A percentile compares a stretch with the other conserved stretches of the same genome.
Evolutionary conservation across 2,113 vertebrate genomes (phyloP).

Genomic region (Crotalus tigris): DNA sequence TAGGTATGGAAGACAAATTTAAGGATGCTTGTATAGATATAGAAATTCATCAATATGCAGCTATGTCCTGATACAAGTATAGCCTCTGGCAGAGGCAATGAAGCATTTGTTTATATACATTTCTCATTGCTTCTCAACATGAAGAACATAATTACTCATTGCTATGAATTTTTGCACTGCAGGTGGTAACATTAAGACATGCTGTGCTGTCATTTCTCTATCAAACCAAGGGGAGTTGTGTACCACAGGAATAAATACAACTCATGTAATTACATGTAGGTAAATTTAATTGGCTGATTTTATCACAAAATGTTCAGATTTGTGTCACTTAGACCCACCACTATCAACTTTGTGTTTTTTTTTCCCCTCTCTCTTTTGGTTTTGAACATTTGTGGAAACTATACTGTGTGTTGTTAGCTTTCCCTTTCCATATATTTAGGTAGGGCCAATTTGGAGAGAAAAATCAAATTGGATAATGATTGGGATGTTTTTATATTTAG

Average conservation of each 20-base stretch:
- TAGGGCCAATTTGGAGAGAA: not conserved
- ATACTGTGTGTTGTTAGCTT: not conserved
- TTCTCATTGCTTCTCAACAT: not conserved
- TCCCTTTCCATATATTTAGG: not conserved
- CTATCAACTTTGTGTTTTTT: not conserved
- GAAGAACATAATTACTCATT: slow-evolving; percentile 15
- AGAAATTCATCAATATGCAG: slow-evolving; percentile 16
- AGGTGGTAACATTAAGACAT: slow-evolving; percentile 25
- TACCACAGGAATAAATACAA: slow-evolving; percentile 9
- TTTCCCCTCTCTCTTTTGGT: fast-evolving
- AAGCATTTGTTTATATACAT: slow-evolving; percentile 19
- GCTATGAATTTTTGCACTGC: slow-evolving; percentile 10
- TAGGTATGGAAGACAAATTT: slow-evolving; percentile 32
- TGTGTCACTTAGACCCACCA: not conserved
- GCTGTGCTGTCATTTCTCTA: slow-evolving; percentile 15
- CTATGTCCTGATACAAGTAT: slow-evolving; percentile 25
- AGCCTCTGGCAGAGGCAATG: slow-evolving; percentile 11
- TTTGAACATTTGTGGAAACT: not conserved
- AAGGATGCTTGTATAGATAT: not conserved
- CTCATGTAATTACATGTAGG: not conserved
- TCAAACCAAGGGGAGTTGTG: not conserved
- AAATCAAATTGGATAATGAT: not conserved
- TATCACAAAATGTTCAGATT: not conserved
- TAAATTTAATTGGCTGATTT: not conserved
- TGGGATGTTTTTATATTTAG: not conserved